phyloP scores from a whole-genome alignment of 2,797 vertebrate species.

The Lateolabrax maculatus region DNA sequence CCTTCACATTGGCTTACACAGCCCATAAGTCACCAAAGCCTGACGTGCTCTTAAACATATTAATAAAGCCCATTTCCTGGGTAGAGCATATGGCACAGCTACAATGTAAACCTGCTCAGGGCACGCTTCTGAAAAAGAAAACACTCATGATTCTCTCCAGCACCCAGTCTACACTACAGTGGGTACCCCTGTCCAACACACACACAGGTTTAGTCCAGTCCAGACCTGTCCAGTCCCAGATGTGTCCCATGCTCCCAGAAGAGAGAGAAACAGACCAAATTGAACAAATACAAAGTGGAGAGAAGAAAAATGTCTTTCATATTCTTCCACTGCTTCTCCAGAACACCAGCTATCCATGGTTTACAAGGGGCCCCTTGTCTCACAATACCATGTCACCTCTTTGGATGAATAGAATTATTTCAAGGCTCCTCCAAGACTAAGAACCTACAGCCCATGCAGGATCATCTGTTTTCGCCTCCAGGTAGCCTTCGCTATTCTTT shows the following conservation, averaged over 20 bases:
- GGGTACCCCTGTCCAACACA: conserved; percentile 28
- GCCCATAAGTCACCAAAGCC: conserved; percentile 78
- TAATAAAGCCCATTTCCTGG: conserved; percentile 82
- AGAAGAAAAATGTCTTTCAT: conserved; percentile 60
- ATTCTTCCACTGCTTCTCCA: conserved; percentile 8
- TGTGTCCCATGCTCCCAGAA: conserved; percentile 52
- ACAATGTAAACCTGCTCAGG: conserved; percentile 77
- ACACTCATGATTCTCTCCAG: conserved; percentile 75
- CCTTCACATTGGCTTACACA: conserved; percentile 74
- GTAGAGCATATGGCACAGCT: conserved; percentile 71
- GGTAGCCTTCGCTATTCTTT: too few species aligned
- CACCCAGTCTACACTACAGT: conserved; percentile 38
- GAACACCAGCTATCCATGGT: conserved; percentile 18
- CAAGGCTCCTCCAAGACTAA: conserved; percentile 4
- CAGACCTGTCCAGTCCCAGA: conserved; percentile 54
- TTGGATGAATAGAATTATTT: conserved; percentile 28
- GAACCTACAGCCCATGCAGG: neutral
- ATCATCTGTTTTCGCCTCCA: too few species aligned
- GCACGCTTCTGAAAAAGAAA: conserved; percentile 79
- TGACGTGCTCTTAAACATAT: conserved; percentile 74
- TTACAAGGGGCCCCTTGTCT: conserved; percentile 38
- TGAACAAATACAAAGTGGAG: conserved; percentile 58
- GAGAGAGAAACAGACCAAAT: conserved; percentile 46
- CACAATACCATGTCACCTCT: conserved; percentile 5
- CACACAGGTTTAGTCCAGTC: conserved; percentile 4